phyloP scores from a whole-genome alignment of 1,140 invertebrate genomes.

The Delia radicum region DNA sequence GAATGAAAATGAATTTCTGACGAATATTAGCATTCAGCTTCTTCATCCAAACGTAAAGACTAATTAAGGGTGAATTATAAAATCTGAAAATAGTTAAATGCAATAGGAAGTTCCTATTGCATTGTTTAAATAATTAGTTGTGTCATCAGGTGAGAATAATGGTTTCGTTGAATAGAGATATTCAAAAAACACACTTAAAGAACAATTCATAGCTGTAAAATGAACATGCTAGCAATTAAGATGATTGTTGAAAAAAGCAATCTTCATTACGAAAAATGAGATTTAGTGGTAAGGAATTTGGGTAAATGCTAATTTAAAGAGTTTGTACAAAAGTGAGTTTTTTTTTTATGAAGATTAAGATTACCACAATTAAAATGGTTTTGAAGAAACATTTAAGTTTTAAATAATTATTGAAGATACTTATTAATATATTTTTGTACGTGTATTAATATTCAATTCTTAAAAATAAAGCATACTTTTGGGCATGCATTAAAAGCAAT shows the following conservation, averaged over 20 bases:
- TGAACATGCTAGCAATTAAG: neutral
- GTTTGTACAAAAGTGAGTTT: neutral
- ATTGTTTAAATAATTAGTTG: slow-evolving; percentile 14
- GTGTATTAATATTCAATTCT: neutral
- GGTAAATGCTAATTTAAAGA: neutral
- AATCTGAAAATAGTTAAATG: neutral
- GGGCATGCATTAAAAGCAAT: no score
- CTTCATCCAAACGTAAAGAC: neutral
- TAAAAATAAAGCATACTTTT: neutral
- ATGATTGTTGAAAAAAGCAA: neutral
- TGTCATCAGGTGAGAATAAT: slow-evolving; percentile 18
- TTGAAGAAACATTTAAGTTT: no score
- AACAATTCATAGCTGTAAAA: neutral
- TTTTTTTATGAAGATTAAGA: no score
- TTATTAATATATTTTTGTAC: no score
- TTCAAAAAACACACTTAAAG: neutral
- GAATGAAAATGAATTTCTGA: neutral
- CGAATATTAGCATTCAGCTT: neutral
- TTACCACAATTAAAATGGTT: no score
- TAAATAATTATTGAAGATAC: no score
- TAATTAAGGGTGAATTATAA: neutral
- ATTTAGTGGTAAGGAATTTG: neutral
- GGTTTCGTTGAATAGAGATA: neutral
- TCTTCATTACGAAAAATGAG: neutral
- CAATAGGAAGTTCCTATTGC: slow-evolving; percentile 12